Base-by-base conservation (phyloP, 2,797 vertebrate species). In the Ateles fusciceps region DNA sequence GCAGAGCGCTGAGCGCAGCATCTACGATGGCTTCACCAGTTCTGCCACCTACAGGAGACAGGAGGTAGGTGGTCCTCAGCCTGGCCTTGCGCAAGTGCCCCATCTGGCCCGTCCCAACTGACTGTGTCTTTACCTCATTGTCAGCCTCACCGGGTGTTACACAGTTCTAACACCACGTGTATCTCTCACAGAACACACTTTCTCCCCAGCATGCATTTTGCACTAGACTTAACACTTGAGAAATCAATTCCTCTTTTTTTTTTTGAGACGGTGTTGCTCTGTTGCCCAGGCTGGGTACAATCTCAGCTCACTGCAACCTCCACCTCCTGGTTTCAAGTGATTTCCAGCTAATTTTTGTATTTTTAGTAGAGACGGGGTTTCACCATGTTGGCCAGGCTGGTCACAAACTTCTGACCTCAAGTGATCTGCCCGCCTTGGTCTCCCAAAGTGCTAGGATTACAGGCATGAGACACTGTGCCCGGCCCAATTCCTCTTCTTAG, bases 1-100 rank as follows among this genome's bases (percentile, higher is more conserved):
- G 99, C 55, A 99, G 89, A 64, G 99, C 97, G 36, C 98, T 99
- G 78, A 99, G 97, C 28, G 99, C 99, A 33, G 98, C 98, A 1
- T 99, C 99, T 0, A 99, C 99, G 0, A 99, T 99, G 33, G 99
- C 99, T 1, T 99, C 99, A 1, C 99, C 99, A 0, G 98, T 99
- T 93, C 99, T 99, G 95, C 99, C 99, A 89, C 99, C 99, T 99
- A 5, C 5, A 95, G 84, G 72, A 87, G 97, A 87, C 0, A 42
- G 0, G 0, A 21, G 4, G 81, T 7, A 46, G 50, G 75, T 5
- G 11, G 36, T 15, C 5, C 30, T 86, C 46, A 48, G 48, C 28
- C 22, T 2, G n/a, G 11, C 44, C 61, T 81, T 22, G 15, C 13
- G 36, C 21, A 59, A 8, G 24, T 10, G 36, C 6, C 8, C 55